phyloP scores from a whole-genome alignment of 1,140 invertebrate genomes.

The Drosophila novamexicana region DNA sequence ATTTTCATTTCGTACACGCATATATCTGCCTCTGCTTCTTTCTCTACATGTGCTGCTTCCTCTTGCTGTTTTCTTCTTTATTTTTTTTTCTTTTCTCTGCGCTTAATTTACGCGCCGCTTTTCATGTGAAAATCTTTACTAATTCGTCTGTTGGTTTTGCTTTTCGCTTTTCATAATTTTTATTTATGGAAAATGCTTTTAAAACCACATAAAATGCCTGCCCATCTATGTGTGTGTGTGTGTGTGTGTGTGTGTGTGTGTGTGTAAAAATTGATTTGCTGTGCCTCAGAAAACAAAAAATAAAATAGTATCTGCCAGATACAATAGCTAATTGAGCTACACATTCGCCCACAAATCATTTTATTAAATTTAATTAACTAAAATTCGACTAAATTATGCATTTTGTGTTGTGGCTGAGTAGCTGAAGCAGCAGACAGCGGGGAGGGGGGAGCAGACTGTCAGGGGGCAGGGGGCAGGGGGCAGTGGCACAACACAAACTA shows the following conservation, averaged over 20 bases:
- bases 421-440: too few species aligned
- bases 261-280: conserved; percentile 23
- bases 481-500: conserved; percentile 11
- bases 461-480: not conserved
- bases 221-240: not conserved
- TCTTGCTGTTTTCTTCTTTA: too few species aligned
- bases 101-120: conserved; percentile 77
- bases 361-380: conserved; percentile 70
- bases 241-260: conserved; percentile 4
- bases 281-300: not conserved
- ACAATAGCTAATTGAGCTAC: conserved; percentile 18
- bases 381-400: conserved; percentile 64
- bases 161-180: conserved; percentile 73
- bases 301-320: conserved; percentile 7
- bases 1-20: conserved; percentile 57
- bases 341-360: conserved; percentile 43
- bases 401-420: conserved; percentile 5
- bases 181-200: conserved; percentile 83
- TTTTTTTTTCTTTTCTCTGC: conserved; percentile 27
- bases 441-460: too few species aligned
- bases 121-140: conserved; percentile 81
- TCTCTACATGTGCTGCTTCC: conserved; percentile 1
- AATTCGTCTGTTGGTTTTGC: conserved; percentile 72
- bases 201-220: conserved; percentile 68
- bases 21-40: not conserved